These are phyloP conservation scores for Caenorhabditis remanei DNA, from an alignment of 1,140 invertebrate genomes.

Conservation along the genomic window DNA sequence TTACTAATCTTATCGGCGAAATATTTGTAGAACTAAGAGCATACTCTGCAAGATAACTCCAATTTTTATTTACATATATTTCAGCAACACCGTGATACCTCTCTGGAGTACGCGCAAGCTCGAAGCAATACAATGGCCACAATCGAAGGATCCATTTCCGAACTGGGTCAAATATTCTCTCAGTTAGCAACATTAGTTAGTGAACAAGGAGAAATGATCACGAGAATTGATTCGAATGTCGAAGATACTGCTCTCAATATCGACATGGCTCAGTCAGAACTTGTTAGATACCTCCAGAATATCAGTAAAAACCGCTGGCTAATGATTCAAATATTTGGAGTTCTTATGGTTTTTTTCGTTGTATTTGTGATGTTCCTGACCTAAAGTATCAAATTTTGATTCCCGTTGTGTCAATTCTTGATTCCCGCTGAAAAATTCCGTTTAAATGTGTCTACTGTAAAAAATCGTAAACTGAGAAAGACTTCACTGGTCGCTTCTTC, in stretches of 20 bases:
- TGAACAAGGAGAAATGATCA: slow-evolving; percentile 95
- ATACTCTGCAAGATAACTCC: neutral
- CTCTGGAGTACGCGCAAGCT: slow-evolving; percentile 85
- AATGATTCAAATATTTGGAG: slow-evolving; percentile 98
- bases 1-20: too few species aligned
- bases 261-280: slow-evolving; percentile 95
- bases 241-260: slow-evolving; percentile 95
- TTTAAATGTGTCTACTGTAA: slow-evolving; percentile 36
- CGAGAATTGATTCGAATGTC: slow-evolving; percentile 96
- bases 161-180: slow-evolving; percentile 97
- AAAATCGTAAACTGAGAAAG: slow-evolving; percentile 13
- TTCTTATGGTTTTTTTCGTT: slow-evolving; percentile 98
- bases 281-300: slow-evolving; percentile 97
- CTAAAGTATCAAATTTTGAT: slow-evolving; percentile 71
- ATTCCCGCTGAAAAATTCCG: neutral
- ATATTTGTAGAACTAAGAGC: too few species aligned
- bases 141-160: slow-evolving; percentile 98
- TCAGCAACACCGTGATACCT: slow-evolving; percentile 69
- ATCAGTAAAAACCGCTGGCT: slow-evolving; percentile 97
- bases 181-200: slow-evolving; percentile 98
- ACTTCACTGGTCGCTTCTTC: neutral
- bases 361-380: slow-evolving; percentile 93
- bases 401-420: neutral
- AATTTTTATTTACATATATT: neutral
- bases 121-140: slow-evolving; percentile 98